Conservation (phyloP, 2,113 vertebrate species). For the Ceyx margarethae region DNA sequence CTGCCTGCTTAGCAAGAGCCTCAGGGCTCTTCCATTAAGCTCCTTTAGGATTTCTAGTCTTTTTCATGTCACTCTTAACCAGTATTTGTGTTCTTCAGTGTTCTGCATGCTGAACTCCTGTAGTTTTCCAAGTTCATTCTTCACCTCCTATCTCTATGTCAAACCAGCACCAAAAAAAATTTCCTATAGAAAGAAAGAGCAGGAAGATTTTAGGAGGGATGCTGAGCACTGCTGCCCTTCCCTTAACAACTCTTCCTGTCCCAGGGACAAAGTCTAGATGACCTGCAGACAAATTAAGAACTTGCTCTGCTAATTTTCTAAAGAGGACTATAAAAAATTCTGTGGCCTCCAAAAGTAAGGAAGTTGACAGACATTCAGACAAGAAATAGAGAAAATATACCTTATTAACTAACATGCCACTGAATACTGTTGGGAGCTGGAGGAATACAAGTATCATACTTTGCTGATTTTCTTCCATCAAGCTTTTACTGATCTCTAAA, state of each 20-base stretch:
- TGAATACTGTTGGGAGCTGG: neutral
- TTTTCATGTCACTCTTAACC: neutral
- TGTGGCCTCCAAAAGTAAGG: neutral
- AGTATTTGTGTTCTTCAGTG: neutral
- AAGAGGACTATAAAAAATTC: neutral
- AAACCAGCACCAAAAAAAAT: neutral
- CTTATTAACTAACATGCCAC: neutral
- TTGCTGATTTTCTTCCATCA: neutral
- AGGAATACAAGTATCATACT: neutral
- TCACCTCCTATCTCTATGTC: neutral
- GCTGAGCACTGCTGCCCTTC: neutral
- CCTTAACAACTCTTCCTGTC: neutral
- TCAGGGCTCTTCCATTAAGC: neutral
- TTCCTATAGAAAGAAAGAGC: neutral
- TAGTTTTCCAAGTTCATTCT: neutral
- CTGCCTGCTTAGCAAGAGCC: neutral
- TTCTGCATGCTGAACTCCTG: neutral
- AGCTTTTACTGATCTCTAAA: neutral
- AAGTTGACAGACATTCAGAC: neutral
- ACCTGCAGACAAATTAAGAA: neutral
- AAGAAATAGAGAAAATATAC: neutral
- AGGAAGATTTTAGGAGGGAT: neutral
- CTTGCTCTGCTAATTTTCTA: neutral
- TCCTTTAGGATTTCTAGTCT: neutral
- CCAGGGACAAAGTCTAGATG: neutral